phyloP scores from a whole-genome alignment of 1,140 invertebrate species.

The Procambarus clarkii region DNA sequence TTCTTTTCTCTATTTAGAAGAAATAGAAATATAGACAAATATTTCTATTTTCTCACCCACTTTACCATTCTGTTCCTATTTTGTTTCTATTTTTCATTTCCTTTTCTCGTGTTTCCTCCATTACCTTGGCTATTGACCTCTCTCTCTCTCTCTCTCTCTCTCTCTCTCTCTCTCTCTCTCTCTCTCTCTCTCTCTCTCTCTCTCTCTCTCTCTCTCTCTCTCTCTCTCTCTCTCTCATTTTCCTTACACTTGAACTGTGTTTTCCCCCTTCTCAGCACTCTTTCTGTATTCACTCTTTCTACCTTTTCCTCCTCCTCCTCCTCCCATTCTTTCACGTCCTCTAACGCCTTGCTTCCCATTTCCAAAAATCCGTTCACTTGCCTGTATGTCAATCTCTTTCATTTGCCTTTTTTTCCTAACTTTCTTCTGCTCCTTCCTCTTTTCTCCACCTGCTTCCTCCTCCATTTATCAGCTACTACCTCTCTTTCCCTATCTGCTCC shows the following conservation, averaged over 20 bases:
- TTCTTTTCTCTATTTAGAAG: no score
- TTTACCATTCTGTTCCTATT: no score
- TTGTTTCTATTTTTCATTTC: no score
- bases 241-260: not conserved
- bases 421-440: not conserved
- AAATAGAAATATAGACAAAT: no score
- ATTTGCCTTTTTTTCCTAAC: not conserved
- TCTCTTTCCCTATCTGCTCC: not conserved
- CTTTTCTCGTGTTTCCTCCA: no score
- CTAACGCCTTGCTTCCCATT: not conserved
- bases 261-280: not conserved
- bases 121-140: not conserved
- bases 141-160: not conserved
- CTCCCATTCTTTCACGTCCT: not conserved
- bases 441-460: not conserved
- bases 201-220: not conserved
- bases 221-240: not conserved
- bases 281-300: not conserved
- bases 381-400: not conserved
- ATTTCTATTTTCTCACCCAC: no score
- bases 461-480: not conserved
- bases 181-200: not conserved
- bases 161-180: not conserved
- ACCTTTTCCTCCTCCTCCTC: not conserved
- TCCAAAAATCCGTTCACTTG: no score